Percentiles rank a stretch among this genome's conserved stretches.
Evolutionary conservation across 2,113 vertebrate species (phyloP).

Genomic region (Sapajus apella): DNA sequence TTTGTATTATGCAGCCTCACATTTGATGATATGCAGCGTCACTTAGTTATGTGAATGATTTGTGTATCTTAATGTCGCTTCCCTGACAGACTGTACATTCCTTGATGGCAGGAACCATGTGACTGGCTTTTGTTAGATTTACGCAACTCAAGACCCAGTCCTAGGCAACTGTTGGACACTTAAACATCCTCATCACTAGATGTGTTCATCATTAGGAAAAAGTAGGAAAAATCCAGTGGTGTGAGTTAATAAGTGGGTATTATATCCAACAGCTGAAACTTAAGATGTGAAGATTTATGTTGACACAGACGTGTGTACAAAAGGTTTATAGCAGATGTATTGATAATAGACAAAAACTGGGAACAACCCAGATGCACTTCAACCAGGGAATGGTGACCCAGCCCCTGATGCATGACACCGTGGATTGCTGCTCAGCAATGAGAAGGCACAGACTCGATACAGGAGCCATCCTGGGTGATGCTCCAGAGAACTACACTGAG

Average conservation of each 20-base stretch:
- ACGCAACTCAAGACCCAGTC: neutral
- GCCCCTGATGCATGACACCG: fast-evolving
- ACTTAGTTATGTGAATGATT: neutral
- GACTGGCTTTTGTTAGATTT: neutral
- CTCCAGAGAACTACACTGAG: neutral
- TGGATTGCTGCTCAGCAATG: neutral
- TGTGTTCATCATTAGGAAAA: neutral
- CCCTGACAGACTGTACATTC: neutral
- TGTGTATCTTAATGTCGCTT: neutral
- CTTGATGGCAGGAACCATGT: neutral
- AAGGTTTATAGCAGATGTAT: neutral
- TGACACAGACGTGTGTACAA: neutral
- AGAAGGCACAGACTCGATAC: fast-evolving
- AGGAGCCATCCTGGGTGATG: neutral
- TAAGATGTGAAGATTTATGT: neutral
- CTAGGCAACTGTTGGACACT: neutral
- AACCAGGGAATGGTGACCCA: neutral
- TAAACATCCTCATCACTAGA: too few species aligned
- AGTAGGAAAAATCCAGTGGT: neutral
- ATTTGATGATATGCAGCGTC: neutral
- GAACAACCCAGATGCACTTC: neutral
- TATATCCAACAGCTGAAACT: too few species aligned
- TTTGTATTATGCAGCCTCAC: neutral
- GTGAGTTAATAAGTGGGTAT: fast-evolving
- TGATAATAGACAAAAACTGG: neutral